phyloP scores from a whole-genome alignment of 2,888 invertebrate species.

The Teleogryllus oceanicus region DNA sequence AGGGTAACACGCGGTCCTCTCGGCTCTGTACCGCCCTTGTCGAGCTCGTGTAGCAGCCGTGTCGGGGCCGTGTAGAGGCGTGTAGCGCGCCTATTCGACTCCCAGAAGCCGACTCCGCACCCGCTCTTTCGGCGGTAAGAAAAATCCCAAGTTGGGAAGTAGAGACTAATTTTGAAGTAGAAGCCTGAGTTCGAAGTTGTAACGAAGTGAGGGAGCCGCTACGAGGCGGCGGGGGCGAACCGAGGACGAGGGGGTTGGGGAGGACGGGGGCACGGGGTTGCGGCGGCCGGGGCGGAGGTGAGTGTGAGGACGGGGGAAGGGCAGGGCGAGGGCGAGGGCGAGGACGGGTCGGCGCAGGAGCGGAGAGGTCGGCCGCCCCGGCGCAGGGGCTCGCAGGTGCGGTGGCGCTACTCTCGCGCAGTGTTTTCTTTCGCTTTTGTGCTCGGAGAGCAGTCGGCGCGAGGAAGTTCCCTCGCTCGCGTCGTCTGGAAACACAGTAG shows the following conservation, averaged over 20 bases:
- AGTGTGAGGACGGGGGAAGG: neutral
- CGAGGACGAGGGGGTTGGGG: neutral
- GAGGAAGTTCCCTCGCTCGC: neutral
- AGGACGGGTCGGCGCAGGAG: neutral
- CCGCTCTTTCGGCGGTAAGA: neutral
- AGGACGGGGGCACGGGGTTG: neutral
- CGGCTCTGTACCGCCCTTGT: neutral
- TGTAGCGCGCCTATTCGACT: neutral
- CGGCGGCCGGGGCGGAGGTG: no score
- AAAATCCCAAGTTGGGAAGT: constrained; percentile 8
- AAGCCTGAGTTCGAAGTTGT: neutral
- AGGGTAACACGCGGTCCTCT: neutral
- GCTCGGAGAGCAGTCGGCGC: neutral
- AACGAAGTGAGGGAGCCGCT: constrained; percentile 4
- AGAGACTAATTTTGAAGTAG: constrained; percentile 1
- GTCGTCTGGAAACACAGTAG: neutral
- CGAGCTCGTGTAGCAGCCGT: neutral
- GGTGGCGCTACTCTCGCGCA: neutral
- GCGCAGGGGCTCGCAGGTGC: neutral
- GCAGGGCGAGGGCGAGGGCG: neutral
- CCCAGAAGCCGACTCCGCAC: neutral
- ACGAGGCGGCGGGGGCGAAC: neutral
- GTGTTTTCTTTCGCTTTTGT: constrained; percentile 18
- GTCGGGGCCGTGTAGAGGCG: neutral
- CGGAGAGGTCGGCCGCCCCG: neutral